A percentile compares a stretch with the other conserved stretches of the same genome.
phyloP scores from a whole-genome alignment of 2,797 vertebrate species.

The Gallinago stenura region DNA sequence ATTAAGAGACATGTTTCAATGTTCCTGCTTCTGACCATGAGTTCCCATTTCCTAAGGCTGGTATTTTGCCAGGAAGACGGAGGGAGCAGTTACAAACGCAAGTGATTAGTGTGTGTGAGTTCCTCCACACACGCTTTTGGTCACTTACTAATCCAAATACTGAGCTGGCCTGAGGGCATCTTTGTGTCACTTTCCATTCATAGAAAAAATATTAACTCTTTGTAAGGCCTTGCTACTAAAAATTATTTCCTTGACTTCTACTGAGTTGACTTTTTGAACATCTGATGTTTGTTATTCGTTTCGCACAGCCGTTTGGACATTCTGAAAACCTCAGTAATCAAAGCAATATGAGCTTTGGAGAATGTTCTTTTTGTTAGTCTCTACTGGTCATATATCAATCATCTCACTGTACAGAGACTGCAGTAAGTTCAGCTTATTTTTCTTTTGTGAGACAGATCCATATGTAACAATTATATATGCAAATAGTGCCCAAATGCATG shows the following conservation, averaged over 20 bases:
- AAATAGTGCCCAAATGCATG: constrained; percentile 34
- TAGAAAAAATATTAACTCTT: constrained; percentile 54
- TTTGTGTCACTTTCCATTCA: constrained; percentile 63
- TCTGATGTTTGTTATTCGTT: constrained; percentile 58
- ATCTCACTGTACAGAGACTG: constrained; percentile 5
- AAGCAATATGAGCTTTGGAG: constrained; percentile 1
- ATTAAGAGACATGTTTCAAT: constrained; percentile 44
- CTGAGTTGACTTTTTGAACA: constrained; percentile 44
- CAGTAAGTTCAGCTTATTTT: constrained; percentile 3
- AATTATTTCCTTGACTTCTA: constrained; percentile 43
- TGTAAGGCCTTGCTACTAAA: constrained; percentile 59
- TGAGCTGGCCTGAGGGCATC: constrained; percentile 52
- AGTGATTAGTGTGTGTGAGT: constrained; percentile 54
- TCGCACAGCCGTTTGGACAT: background rate
- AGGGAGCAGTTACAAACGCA: constrained; percentile 67
- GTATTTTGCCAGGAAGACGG: constrained; percentile 60
- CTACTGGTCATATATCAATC: constrained; percentile 38
- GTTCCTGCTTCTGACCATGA: constrained; percentile 56
- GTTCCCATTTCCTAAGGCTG: constrained; percentile 66
- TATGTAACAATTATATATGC: constrained; percentile 34
- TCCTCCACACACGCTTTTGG: constrained; percentile 57
- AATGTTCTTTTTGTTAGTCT: constrained; percentile 63
- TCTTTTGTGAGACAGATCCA: constrained; percentile 14
- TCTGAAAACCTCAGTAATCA: constrained; percentile 32
- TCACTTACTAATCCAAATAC: constrained; percentile 70